Base-by-base conservation (phyloP, 2,888 invertebrate genomes). In the Hedychridium roseum region DNA sequence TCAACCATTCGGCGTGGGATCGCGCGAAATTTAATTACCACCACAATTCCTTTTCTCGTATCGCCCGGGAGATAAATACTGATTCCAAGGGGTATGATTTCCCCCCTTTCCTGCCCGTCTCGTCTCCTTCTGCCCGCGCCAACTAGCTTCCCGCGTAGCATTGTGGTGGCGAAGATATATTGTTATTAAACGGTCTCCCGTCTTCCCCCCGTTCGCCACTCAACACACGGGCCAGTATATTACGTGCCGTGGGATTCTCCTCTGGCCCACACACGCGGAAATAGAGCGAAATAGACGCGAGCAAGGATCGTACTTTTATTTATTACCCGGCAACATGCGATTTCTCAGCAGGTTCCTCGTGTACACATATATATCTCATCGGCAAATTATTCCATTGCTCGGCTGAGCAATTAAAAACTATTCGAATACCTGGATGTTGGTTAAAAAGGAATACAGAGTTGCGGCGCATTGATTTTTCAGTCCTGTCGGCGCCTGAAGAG, bases 181-280 rank as follows among this genome's bases (percentile, higher is more conserved):
- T 73, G 76, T 78, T 78, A 78, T 78, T 78, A 78, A 78, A 78
- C 74, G 74, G 76, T 69, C 66, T 66, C 68, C 70, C 71, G 47
- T 63, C 62, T 17, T 15, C 16, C 14, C 14, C 27, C 36, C 15
- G 17, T 28, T 16, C 60, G 57, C 67, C 66, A 66, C 65, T 64
- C 59, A 58, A 45, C 56, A 50, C 66, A 54, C 66, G 65, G 64
- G 69, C 64, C 70, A 66, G 65, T 71, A 71, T 73, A 73, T 72
- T 70, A 74, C 71, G 57, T 63, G 23, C 32, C 48, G 49, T n/a
- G 48, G 37, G 34, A 49, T 47, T 23, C 32, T 4, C 9, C 9
- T 23, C n/a, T n/a, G n/a, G 11, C 32, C 7, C 16, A 7, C 14
- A 4, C 32, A 12, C 32, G 9, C 32, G 14, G 14, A 12, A 12